Base-by-base conservation (phyloP, 2,888 invertebrate species). In the Nemoura dubitans region DNA sequence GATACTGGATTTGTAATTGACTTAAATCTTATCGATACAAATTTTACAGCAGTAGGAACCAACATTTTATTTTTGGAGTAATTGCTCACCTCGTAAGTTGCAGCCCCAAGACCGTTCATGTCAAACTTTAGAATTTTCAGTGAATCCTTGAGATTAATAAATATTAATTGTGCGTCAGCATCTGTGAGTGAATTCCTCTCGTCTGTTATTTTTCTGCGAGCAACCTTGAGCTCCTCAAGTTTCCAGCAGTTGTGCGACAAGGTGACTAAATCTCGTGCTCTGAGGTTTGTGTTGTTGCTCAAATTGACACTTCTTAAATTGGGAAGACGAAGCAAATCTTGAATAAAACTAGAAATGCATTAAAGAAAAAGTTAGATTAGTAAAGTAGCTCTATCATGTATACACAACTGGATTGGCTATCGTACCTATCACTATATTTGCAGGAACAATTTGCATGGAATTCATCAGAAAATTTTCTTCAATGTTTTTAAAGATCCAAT, bases 321-420 rank as follows among this genome's bases (percentile, higher is more conserved):
- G 29, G 81, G 81, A 81, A 81, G 81, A 27, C 81, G 81, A 5
- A 81, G 29, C 81, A 81, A 30, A 29, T 81, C 81, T 81, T 81
- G 81, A 29, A 81, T 27, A 30, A 81, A 81, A 14, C 81, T 81
- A 30, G n/a, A n/a, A n/a, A 29, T 6, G 36, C 16, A 21, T 16
- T 21, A 59, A 5, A 26, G 27, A 78, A 36, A 36, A 36, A 36
- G 3, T 6, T 36, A 36, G 5, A 10, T 36, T 36, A 36, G 36
- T 36, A n/a, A n/a, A n/a, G n/a, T n/a, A n/a, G n/a, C n/a, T n/a
- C n/a, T n/a, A n/a, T n/a, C n/a, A n/a, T n/a, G n/a, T n/a, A n/a
- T n/a, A n/a, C n/a, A n/a, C n/a, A n/a, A n/a, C n/a, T n/a, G n/a
- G n/a, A n/a, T n/a, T n/a, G n/a, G n/a, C n/a, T n/a, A n/a, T n/a